A percentile compares a stretch with the other conserved stretches of the same genome.
Conservation (phyloP, 2,113 vertebrate genomes). For the Triplophysa rosa region DNA sequence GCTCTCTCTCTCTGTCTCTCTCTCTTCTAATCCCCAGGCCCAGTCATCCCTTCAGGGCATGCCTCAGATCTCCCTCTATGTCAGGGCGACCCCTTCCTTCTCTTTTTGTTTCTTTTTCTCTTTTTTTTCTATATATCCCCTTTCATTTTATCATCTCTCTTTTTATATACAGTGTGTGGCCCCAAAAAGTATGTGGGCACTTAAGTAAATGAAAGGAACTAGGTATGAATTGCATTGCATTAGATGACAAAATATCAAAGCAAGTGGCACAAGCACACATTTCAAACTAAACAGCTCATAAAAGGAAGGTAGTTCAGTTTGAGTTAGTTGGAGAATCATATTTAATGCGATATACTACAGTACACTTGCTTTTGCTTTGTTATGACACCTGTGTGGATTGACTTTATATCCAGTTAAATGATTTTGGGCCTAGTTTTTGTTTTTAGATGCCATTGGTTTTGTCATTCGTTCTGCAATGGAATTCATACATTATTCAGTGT, state of each 20-base stretch:
- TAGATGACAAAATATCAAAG: background rate
- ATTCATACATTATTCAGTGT: too few relatives aligned
- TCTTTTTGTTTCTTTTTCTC: conserved; percentile 14
- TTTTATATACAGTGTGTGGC: background rate
- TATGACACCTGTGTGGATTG: too few relatives aligned
- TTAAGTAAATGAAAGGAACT: background rate
- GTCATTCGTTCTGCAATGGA: too few relatives aligned
- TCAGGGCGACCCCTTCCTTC: conserved; percentile 46
- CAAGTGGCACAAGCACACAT: background rate
- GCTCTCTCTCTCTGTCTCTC: conserved; percentile 14
- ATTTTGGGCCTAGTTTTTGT: too few relatives aligned
- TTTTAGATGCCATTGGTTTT: too few relatives aligned
- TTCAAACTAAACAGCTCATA: too few relatives aligned
- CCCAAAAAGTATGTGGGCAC: background rate
- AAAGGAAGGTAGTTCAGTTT: too few relatives aligned
- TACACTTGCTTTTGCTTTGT: too few relatives aligned
- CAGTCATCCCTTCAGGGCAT: conserved; percentile 99
- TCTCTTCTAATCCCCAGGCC: conserved; percentile 92
- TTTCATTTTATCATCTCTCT: conserved; percentile 62
- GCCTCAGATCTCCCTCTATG: conserved; percentile 96
- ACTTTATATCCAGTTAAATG: too few relatives aligned
- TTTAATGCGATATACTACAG: too few relatives aligned
- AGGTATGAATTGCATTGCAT: background rate
- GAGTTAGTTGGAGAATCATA: too few relatives aligned
- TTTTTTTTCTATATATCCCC: conserved; percentile 75